phyloP scores from a whole-genome alignment of 1,140 invertebrate genomes.

The Caenorhabditis brenneri region DNA sequence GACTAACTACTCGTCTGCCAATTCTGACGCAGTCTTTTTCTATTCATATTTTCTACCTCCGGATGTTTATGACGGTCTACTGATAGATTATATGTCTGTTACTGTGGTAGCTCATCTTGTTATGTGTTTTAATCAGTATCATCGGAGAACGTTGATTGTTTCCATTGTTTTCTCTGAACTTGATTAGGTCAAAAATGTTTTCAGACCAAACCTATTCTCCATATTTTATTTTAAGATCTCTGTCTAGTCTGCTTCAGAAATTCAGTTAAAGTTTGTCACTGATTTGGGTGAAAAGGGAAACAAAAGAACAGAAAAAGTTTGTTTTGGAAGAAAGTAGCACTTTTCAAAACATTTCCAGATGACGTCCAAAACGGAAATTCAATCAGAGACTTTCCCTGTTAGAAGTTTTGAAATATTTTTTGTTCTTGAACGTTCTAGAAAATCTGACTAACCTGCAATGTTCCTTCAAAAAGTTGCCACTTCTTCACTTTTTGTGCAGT shows the following conservation, averaged over 20 bases:
- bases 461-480: too few relatives aligned
- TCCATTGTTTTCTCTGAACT: too few relatives aligned
- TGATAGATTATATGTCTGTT: neutral
- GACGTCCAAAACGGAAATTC: neutral
- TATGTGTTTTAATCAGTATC: neutral
- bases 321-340: neutral
- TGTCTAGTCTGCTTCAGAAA: neutral
- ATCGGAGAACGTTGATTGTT: too few relatives aligned
- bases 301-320: neutral
- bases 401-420: neutral
- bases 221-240: neutral
- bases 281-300: neutral
- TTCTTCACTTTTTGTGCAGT: too few relatives aligned
- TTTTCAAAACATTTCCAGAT: neutral
- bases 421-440: neutral
- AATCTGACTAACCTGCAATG: too few relatives aligned
- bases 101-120: too few relatives aligned
- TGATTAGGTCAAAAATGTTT: too few relatives aligned
- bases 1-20: neutral
- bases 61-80: neutral
- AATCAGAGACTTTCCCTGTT: neutral
- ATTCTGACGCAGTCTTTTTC: neutral
- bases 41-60: neutral
- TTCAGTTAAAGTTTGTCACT: neutral
- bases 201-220: too few relatives aligned